A percentile compares a stretch with the other conserved stretches of the same genome.
Evolutionary conservation across 2,888 invertebrate genomes (phyloP).

Genomic region (Nesidiocoris tenuis): DNA sequence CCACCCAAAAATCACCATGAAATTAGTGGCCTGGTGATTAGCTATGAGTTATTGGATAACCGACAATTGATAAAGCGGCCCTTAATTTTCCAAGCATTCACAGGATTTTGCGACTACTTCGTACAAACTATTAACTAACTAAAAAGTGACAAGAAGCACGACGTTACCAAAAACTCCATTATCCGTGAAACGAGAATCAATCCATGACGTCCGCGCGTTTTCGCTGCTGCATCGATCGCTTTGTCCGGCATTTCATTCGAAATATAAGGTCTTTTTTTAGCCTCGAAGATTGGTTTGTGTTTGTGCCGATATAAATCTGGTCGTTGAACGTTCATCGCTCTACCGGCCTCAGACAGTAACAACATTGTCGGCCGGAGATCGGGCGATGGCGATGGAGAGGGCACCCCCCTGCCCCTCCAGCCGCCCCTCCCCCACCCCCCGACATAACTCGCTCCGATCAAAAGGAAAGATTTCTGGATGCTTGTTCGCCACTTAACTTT

Average conservation of each 20-base stretch:
- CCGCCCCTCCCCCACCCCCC: no score
- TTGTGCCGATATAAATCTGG: neutral
- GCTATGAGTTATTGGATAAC: no score
- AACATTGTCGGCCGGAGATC: neutral
- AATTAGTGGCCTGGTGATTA: no score
- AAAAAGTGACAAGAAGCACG: no score
- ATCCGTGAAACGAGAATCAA: no score
- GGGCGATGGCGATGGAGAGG: neutral
- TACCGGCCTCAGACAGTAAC: neutral
- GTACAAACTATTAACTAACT: no score
- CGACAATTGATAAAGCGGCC: no score
- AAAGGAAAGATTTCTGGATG: neutral
- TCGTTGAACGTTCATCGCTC: neutral
- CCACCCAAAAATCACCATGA: no score
- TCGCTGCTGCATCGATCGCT: neutral
- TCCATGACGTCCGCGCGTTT: neutral
- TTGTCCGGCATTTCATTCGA: neutral
- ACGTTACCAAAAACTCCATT: no score
- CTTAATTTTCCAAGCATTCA: no score
- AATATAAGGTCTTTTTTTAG: neutral
- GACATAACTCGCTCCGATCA: neutral
- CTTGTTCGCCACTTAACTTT: neutral
- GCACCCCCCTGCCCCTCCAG: neutral
- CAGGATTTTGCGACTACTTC: no score
- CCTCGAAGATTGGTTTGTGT: neutral